Conservation (phyloP, 2,113 vertebrate genomes). For the Xiphorhynchus elegans region DNA sequence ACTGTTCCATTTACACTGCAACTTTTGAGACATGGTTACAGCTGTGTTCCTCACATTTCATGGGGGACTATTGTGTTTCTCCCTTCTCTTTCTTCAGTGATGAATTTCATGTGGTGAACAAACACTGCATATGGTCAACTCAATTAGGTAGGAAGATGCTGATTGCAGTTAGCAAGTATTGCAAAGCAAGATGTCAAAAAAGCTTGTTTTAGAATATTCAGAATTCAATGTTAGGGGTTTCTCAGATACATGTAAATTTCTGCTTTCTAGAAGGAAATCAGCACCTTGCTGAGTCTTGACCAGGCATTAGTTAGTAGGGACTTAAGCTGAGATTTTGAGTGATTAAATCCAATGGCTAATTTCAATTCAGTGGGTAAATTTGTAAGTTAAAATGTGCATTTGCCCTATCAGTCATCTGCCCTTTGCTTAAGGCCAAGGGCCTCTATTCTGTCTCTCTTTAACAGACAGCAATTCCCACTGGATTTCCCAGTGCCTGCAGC, state of each 20-base stretch:
- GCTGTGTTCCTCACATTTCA: not conserved
- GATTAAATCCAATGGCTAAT: not conserved
- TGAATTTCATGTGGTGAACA: not conserved
- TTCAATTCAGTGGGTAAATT: not conserved
- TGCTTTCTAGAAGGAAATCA: not conserved
- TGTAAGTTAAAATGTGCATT: not conserved
- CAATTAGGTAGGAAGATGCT: not conserved
- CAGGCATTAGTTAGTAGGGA: not conserved
- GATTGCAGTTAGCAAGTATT: not conserved
- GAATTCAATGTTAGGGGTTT: not conserved
- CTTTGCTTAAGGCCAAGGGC: fast-evolving
- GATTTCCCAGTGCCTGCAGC: not conserved
- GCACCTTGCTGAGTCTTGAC: not conserved
- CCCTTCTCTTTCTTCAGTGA: not conserved
- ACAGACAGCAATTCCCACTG: not conserved
- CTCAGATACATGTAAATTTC: not conserved
- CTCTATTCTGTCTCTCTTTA: not conserved
- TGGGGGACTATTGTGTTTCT: not conserved
- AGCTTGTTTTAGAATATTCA: not conserved
- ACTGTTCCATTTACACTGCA: not conserved
- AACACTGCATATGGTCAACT: not conserved
- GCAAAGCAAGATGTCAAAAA: not conserved
- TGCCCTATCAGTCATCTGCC: not conserved
- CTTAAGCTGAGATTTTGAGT: not conserved
- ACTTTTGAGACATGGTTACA: not conserved